A percentile compares a stretch with the other conserved stretches of the same genome.
Conservation (phyloP, 2,888 invertebrate genomes). For the Mimas tiliae region DNA sequence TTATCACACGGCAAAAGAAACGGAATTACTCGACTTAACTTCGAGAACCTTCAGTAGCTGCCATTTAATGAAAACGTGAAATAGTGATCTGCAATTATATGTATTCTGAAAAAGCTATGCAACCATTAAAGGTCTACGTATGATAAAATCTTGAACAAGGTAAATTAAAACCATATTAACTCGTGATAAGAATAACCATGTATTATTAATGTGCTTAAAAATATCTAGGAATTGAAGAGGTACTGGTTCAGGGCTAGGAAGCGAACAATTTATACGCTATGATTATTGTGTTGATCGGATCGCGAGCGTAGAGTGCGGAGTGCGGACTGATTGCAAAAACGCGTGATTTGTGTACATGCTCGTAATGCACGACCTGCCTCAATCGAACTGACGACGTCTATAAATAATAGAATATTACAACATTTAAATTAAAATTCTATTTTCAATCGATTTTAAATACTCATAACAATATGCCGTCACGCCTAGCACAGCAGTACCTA, state of each 20-base stretch:
- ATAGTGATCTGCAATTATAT: slow-evolving; percentile 18
- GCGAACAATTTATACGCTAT: slow-evolving; percentile 20
- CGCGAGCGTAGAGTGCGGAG: neutral
- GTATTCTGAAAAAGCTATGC: slow-evolving; percentile 11
- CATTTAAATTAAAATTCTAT: too few species aligned
- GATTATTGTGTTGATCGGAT: slow-evolving; percentile 13
- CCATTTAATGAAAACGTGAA: neutral
- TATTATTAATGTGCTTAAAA: neutral
- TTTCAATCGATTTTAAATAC: too few species aligned
- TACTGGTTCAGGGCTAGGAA: slow-evolving; percentile 26
- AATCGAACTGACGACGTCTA: neutral
- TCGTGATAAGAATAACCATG: neutral
- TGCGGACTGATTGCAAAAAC: slow-evolving; percentile 9
- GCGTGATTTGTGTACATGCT: slow-evolving; percentile 4
- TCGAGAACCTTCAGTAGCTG: slow-evolving; percentile 14
- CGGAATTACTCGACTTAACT: neutral
- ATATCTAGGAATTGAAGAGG: slow-evolving; percentile 18
- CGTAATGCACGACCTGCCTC: slow-evolving; percentile 22
- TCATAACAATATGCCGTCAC: too few species aligned
- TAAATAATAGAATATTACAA: neutral
- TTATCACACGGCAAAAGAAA: slow-evolving; percentile 3
- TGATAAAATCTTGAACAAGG: slow-evolving; percentile 4
- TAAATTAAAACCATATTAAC: neutral
- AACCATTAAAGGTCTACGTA: slow-evolving; percentile 17
- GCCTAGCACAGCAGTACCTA: too few species aligned